phyloP scores from a whole-genome alignment of 2,888 invertebrate species.

The Hemaris fuciformis region DNA sequence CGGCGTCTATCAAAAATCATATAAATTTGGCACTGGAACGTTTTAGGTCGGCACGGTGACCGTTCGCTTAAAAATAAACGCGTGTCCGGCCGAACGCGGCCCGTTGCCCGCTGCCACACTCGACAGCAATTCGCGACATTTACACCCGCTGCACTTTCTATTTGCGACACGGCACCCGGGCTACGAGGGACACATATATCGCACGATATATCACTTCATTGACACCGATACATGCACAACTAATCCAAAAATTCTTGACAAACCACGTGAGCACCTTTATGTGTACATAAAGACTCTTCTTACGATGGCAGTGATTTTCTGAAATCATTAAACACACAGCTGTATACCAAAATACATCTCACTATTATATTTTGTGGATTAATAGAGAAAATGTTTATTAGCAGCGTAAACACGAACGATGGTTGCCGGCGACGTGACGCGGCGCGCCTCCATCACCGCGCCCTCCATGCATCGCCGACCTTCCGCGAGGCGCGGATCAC shows the following conservation, averaged over 20 bases:
- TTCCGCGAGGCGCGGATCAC: conserved; percentile 81
- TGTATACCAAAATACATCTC: too few relatives aligned
- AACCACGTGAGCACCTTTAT: not conserved
- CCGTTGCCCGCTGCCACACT: conserved; percentile 25
- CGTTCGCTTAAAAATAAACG: conserved; percentile 62
- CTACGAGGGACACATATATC: conserved; percentile 24
- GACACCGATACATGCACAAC: not conserved
- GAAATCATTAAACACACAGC: too few relatives aligned
- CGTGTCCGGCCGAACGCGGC: conserved; percentile 34
- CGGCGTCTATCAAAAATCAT: conserved; percentile 54
- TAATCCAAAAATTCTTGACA: not conserved
- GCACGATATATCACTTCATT: not conserved
- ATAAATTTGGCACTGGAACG: conserved; percentile 56
- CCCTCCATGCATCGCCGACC: conserved; percentile 79
- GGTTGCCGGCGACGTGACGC: conserved; percentile 77
- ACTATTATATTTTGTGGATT: too few relatives aligned
- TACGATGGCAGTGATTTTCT: not conserved
- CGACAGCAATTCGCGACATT: conserved; percentile 59
- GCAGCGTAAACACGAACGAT: conserved; percentile 33
- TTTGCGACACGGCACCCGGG: conserved; percentile 55
- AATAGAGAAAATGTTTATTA: not conserved
- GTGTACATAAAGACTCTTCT: not conserved
- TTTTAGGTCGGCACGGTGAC: conserved; percentile 56
- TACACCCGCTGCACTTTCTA: conserved; percentile 71
- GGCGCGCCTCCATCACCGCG: conserved; percentile 76